phyloP scores from a whole-genome alignment of 2,888 invertebrate species.

The Acanthosoma haemorrhoidale region DNA sequence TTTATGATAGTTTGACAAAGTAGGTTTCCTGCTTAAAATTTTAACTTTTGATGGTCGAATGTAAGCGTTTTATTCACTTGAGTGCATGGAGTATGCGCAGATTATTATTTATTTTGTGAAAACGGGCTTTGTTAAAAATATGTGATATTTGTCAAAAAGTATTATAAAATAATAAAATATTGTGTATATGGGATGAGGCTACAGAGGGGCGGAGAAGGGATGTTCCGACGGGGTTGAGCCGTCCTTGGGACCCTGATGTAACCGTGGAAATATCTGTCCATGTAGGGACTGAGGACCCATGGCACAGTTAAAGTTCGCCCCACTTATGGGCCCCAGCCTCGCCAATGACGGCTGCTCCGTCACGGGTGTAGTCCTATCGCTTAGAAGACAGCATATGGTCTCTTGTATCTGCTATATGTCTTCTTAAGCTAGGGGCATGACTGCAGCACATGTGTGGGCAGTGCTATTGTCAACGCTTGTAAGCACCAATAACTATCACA shows the following conservation, averaged over 20 bases:
- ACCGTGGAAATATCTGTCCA: constrained; percentile 24
- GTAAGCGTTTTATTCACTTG: too few species aligned
- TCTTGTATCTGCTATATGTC: background rate
- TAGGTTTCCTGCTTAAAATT: too few species aligned
- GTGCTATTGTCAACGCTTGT: too few species aligned
- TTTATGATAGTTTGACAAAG: too few species aligned
- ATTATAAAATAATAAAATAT: background rate
- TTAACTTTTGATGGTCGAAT: too few species aligned
- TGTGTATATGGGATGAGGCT: background rate
- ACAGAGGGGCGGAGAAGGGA: background rate
- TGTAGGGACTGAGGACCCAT: constrained; percentile 15
- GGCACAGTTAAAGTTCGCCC: constrained; percentile 13
- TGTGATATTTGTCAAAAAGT: background rate
- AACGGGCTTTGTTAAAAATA: too few species aligned
- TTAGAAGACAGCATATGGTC: background rate
- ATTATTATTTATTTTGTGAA: too few species aligned
- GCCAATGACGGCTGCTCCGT: background rate
- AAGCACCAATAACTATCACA: too few species aligned
- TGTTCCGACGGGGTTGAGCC: background rate
- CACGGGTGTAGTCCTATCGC: background rate
- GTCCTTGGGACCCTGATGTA: constrained; percentile 19
- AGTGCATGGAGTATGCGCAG: too few species aligned
- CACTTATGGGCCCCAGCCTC: constrained; percentile 5
- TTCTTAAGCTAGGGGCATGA: background rate
- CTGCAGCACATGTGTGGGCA: too few species aligned